Evolutionary conservation across 2,113 vertebrate species (phyloP).

Genomic region (Vombatus ursinus): DNA sequence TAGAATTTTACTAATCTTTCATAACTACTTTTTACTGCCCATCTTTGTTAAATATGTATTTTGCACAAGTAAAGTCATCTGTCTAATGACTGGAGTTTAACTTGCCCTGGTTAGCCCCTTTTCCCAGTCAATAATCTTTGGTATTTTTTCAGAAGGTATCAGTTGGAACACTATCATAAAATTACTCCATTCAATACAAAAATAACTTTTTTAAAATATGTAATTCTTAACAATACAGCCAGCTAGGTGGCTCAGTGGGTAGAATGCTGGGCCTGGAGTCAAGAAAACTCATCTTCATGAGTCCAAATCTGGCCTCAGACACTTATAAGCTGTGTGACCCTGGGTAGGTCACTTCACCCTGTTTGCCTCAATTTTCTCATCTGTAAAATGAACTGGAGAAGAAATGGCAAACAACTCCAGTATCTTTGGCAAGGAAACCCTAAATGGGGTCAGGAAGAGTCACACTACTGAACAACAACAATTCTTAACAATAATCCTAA

Average conservation of each 20-base stretch:
- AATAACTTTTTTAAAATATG: not conserved
- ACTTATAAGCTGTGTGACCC: not conserved
- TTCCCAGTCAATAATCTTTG: not conserved
- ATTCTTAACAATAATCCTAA: not conserved
- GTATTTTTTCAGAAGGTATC: not conserved
- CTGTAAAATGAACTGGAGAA: not conserved
- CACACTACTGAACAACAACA: not conserved
- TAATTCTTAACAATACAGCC: not conserved
- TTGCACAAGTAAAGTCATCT: not conserved
- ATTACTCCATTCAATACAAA: not conserved
- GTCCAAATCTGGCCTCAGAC: not conserved
- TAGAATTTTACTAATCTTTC: not conserved
- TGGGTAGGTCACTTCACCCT: not conserved
- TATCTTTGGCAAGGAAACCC: not conserved
- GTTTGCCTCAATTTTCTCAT: not conserved
- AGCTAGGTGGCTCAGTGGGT: not conserved
- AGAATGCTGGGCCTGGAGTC: not conserved
- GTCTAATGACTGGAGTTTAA: not conserved
- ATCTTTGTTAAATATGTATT: not conserved
- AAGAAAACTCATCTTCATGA: not conserved
- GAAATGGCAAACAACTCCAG: not conserved
- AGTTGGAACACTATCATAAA: not conserved
- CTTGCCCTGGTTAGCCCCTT: not conserved
- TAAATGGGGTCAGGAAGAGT: not conserved
- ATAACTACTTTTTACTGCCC: not conserved